These are phyloP conservation scores for Pristis pectinata DNA, from an alignment of 2,797 vertebrate species.

Conservation along the genomic window DNA sequence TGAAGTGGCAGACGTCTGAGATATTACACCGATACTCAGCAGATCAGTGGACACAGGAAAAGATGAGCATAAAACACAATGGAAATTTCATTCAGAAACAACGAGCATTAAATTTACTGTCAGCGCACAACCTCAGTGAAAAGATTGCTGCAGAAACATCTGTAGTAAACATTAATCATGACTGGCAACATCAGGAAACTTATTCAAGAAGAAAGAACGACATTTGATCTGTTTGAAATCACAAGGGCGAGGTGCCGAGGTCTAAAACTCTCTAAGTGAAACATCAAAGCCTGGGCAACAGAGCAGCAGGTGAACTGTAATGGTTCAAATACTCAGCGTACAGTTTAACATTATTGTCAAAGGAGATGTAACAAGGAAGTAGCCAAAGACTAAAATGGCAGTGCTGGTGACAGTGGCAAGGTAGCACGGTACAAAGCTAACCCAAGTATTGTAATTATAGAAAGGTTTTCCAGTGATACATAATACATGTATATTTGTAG, in stretches of 20 bases:
- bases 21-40: too few relatives aligned
- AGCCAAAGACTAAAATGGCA: neutral
- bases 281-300: neutral
- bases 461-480: neutral
- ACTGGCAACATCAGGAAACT: too few relatives aligned
- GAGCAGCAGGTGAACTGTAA: constrained; percentile 1
- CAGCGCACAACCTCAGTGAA: neutral
- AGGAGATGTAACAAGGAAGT: neutral
- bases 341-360: neutral
- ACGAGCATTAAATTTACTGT: neutral
- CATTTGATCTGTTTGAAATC: neutral
- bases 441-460: neutral
- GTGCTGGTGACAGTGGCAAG: neutral
- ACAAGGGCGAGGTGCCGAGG: neutral
- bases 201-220: neutral
- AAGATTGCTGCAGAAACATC: neutral
- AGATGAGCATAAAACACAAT: neutral
- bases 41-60: neutral
- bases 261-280: neutral
- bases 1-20: too few relatives aligned
- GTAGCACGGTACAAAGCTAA: neutral
- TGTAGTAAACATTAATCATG: neutral
- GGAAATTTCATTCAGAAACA: constrained; percentile 5
- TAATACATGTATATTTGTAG: neutral
- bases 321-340: neutral